Percentiles rank a stretch among this genome's conserved stretches.
phyloP scores from a whole-genome alignment of 2,113 vertebrate species.

The Mus spicilegus region DNA sequence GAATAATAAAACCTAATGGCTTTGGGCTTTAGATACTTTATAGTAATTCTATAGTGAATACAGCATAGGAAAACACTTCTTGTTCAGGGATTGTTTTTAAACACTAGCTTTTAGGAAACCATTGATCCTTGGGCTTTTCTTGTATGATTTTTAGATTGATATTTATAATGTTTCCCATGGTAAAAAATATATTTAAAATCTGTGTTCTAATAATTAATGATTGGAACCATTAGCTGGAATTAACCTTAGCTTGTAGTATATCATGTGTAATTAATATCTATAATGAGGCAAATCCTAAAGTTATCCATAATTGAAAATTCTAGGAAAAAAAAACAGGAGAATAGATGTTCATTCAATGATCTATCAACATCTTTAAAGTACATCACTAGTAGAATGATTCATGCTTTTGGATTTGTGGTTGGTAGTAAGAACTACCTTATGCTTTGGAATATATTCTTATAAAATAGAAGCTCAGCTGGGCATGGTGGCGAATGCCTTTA shows the following conservation, averaged over 20 bases:
- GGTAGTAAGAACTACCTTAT: background rate
- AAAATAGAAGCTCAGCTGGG: background rate
- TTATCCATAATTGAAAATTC: background rate
- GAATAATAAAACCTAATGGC: constrained; percentile 10
- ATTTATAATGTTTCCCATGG: background rate
- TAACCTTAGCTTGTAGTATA: background rate
- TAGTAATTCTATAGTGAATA: background rate
- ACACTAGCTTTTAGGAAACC: constrained; percentile 2
- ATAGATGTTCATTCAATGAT: background rate
- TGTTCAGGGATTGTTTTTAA: background rate
- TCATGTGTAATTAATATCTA: background rate
- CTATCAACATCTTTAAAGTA: background rate
- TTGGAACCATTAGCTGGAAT: constrained; percentile 49
- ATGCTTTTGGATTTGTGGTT: background rate
- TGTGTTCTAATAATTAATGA: constrained; percentile 65
- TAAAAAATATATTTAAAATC: constrained; percentile 14
- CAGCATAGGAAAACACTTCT: background rate
- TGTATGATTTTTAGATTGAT: background rate
- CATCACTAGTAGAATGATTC: background rate
- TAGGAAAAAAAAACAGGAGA: background rate
- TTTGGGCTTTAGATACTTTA: constrained; percentile 33
- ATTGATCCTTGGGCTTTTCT: background rate
- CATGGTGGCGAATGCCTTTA: too few species aligned
- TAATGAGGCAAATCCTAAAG: background rate
- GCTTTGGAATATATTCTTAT: background rate